Conservation (phyloP, 2,888 invertebrate species). For the Eudemis profundana region DNA sequence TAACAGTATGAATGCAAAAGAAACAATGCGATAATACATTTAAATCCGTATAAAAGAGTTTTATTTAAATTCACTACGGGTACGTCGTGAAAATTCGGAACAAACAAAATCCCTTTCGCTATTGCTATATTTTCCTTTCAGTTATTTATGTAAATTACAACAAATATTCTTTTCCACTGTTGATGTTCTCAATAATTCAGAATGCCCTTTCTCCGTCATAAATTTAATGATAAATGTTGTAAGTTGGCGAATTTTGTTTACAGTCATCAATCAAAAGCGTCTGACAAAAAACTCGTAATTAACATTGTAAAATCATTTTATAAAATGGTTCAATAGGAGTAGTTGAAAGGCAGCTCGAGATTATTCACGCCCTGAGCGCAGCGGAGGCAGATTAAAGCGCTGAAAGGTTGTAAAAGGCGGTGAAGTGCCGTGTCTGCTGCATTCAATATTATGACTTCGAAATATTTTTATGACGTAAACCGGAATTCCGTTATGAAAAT, state of each 20-base stretch:
- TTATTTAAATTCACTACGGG: background rate
- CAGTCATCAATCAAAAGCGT: constrained; percentile 49
- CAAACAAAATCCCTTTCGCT: background rate
- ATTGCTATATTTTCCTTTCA: background rate
- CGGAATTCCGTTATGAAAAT: constrained; percentile 6
- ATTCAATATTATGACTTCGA: constrained; percentile 32
- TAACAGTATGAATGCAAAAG: no score
- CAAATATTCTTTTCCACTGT: constrained; percentile 1
- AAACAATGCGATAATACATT: no score
- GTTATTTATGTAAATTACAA: background rate
- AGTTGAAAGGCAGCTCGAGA: constrained; percentile 45
- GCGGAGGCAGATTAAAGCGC: constrained; percentile 59
- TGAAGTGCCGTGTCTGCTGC: constrained; percentile 47
- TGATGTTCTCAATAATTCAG: constrained; percentile 38
- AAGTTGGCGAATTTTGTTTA: constrained; percentile 45
- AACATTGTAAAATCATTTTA: constrained; percentile 11
- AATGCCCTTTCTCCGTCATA: constrained; percentile 45
- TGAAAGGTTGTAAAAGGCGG: constrained; percentile 57
- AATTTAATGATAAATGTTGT: constrained; percentile 51
- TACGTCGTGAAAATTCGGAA: background rate
- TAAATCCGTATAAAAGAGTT: no score
- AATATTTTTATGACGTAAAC: constrained; percentile 14
- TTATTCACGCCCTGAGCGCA: constrained; percentile 53
- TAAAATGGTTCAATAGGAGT: constrained; percentile 26
- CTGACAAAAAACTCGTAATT: constrained; percentile 31